Percentiles rank a stretch among this genome's conserved stretches.
Evolutionary conservation across 2,888 invertebrate genomes (phyloP).

Genomic region (Platycheirus albimanus): DNA sequence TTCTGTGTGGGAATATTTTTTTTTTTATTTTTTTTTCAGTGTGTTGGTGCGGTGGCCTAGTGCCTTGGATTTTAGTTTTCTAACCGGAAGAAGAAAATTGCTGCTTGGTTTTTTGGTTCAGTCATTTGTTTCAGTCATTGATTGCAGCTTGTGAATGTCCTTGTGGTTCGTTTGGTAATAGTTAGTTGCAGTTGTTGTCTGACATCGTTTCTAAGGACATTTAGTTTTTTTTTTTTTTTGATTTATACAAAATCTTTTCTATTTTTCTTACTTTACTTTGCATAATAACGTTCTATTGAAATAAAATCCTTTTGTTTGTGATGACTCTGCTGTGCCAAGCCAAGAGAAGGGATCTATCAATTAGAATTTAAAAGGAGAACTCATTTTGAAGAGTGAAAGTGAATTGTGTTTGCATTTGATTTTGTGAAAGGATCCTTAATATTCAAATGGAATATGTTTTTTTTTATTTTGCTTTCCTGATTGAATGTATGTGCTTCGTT

Average conservation of each 20-base stretch:
- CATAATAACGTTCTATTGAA: constrained; percentile 30
- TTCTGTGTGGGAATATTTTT: background rate
- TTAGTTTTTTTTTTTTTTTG: constrained; percentile 8
- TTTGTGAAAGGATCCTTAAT: constrained; percentile 35
- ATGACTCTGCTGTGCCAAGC: constrained; percentile 8
- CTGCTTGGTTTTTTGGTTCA: constrained; percentile 40
- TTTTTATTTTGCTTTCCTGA: constrained; percentile 23
- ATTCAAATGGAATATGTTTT: constrained; percentile 23
- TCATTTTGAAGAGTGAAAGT: constrained; percentile 42
- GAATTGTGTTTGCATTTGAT: constrained; percentile 59
- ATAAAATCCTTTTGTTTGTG: constrained; percentile 36
- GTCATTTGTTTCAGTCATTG: constrained; percentile 69
- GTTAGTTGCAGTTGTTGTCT: constrained; percentile 62
- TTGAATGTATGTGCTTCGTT: constrained; percentile 22
- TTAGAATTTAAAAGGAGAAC: constrained; percentile 34
- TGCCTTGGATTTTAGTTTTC: constrained; percentile 53
- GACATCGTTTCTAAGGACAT: constrained; percentile 39
- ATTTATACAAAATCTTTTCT: too few relatives aligned
- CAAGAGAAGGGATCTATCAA: constrained; percentile 48
- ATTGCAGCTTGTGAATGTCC: constrained; percentile 62
- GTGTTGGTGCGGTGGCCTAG: constrained; percentile 59
- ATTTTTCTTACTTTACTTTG: constrained; percentile 6
- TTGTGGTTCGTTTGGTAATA: constrained; percentile 55
- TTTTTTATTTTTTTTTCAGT: too few relatives aligned
- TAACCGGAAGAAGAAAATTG: constrained; percentile 6